Base-by-base conservation (phyloP, 2,888 invertebrate species). In the Sphecodes monilicornis region DNA sequence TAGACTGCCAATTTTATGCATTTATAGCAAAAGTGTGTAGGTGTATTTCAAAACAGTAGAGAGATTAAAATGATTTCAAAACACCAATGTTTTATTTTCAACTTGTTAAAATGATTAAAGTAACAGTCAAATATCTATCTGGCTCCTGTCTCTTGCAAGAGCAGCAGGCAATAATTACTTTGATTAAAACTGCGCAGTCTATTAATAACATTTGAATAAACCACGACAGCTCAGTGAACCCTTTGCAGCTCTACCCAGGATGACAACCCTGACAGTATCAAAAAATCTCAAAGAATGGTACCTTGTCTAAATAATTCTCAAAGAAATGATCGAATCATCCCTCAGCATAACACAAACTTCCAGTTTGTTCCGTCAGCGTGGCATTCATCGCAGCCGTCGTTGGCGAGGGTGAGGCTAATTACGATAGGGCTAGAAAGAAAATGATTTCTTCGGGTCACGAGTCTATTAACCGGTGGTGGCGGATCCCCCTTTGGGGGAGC, bases 361-460 rank as follows among this genome's bases (percentile, higher is more conserved):
- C 29, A 10, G 18, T 29, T 29, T 2, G 41, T 41, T 78, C 43
- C 66, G 71, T 75, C 41, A 50, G 78, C 78, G 54, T 54, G 54
- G 54, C 54, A 54, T 54, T 54, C n/a, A 11, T 4, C 11, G n/a
- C 54, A 54, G 54, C 54, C 54, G 54, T 54, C n/a, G n/a, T 54
- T n/a, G n/a, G 11, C 54, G 54, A 36, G 69, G 73, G 26, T 3
- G 54, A 78, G 54, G 66, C 39, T 83, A 83, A 84, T 84, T 84
- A 83, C 74, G 41, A 70, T 13, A 70, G 57, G 74, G 74, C 64
- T 36, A 26, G 70, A 54, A 78, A 57, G 74, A 75, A 75, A 71
- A 74, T 78, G 74, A 83, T 84, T 84, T 84, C 26, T 64, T 54
- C 57, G 36, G 74, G 74, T 78, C 84, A 75, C 54, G 78, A 75